phyloP scores from a whole-genome alignment of 2,888 invertebrate species.

The Eledone cirrhosa region DNA sequence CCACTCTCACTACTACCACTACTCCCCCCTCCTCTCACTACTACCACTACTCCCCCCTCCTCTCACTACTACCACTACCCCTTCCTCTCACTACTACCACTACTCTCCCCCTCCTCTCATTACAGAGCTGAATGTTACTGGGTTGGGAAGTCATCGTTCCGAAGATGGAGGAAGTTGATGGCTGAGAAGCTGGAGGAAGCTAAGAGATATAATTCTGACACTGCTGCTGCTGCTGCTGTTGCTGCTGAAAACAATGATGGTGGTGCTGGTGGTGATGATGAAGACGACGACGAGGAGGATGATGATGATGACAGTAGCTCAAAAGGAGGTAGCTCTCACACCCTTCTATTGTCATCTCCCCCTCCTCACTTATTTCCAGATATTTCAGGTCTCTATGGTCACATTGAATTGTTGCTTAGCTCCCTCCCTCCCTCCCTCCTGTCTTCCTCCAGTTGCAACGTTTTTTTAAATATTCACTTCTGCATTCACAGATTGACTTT shows the following conservation, averaged over 20 bases:
- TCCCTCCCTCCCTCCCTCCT: background rate
- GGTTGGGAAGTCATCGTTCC: conserved; percentile 72
- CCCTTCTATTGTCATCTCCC: background rate
- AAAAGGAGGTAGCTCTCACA: background rate
- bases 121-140: conserved; percentile 63
- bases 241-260: background rate
- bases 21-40: no score
- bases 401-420: background rate
- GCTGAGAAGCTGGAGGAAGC: conserved; percentile 44
- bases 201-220: background rate
- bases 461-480: no score
- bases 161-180: conserved; percentile 70
- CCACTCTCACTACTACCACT: no score
- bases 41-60: no score
- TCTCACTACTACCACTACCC: no score
- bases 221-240: background rate
- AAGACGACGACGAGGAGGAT: conserved; percentile 30
- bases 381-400: background rate
- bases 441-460: background rate
- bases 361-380: background rate
- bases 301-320: conserved; percentile 28
- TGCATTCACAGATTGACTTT: background rate
- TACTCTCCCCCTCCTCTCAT: background rate
- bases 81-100: no score
- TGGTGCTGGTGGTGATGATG: conserved; percentile 13